Percentiles rank a stretch among this genome's conserved stretches.
Conservation (phyloP, 2,888 invertebrate genomes). For the Belgica antarctica region DNA sequence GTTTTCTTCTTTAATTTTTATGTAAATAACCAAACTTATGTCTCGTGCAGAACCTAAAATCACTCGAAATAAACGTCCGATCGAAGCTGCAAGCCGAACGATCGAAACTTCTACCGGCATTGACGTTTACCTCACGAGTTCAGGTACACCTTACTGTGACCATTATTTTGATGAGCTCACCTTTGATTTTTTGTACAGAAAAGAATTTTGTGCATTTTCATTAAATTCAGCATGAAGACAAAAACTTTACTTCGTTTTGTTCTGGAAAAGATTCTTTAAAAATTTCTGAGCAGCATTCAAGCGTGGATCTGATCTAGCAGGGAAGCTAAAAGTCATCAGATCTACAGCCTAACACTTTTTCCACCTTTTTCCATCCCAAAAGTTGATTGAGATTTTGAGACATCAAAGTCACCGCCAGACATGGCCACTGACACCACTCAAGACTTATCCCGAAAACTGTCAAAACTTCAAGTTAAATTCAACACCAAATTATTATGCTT, state of each 20-base stretch:
- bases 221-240: slow-evolving; percentile 17
- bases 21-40: background rate
- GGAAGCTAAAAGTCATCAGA: too few relatives aligned
- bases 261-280: slow-evolving; percentile 1
- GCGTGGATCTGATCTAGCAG: too few relatives aligned
- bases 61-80: slow-evolving; percentile 73
- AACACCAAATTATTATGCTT: too few relatives aligned
- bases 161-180: slow-evolving; percentile 24
- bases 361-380: too few relatives aligned
- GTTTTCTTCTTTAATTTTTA: background rate
- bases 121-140: slow-evolving; percentile 82
- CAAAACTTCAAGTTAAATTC: too few relatives aligned
- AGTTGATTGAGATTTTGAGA: too few relatives aligned
- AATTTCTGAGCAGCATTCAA: too few relatives aligned
- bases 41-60: slow-evolving; percentile 61
- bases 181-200: background rate
- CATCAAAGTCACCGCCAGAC: too few relatives aligned
- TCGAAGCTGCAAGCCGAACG: slow-evolving; percentile 70
- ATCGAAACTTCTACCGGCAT: slow-evolving; percentile 79
- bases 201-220: slow-evolving; percentile 16
- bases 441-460: too few relatives aligned
- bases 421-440: too few relatives aligned
- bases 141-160: slow-evolving; percentile 70
- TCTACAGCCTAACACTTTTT: too few relatives aligned
- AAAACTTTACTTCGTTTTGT: background rate